These are phyloP conservation scores for Oligia latruncula DNA, from an alignment of 2,888 invertebrate genomes.

Conservation along the genomic window DNA sequence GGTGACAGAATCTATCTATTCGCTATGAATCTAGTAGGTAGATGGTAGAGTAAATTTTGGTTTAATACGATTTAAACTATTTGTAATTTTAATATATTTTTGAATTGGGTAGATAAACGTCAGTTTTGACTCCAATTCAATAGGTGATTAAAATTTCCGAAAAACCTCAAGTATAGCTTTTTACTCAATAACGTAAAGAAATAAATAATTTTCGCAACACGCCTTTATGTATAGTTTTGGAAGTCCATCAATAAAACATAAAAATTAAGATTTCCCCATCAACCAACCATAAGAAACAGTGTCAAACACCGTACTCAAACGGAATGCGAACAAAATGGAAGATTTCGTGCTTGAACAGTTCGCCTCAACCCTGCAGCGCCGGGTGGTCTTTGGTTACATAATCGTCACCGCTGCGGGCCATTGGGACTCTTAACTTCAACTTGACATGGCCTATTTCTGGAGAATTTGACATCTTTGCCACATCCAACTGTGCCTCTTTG, in stretches of 20 bases:
- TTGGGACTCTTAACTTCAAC: conserved; percentile 85
- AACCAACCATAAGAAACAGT: conserved; percentile 42
- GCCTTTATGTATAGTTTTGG: neutral
- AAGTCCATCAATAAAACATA: conserved; percentile 17
- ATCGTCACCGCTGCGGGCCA: conserved; percentile 84
- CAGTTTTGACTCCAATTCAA: neutral
- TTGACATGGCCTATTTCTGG: conserved; percentile 88
- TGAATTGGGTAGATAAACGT: neutral
- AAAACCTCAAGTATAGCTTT: neutral
- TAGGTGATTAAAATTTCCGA: neutral
- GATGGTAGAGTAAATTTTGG: neutral
- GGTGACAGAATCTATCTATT: conserved; percentile 17
- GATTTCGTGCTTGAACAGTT: conserved; percentile 41
- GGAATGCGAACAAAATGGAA: conserved; percentile 40
- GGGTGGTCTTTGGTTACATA: conserved; percentile 83
- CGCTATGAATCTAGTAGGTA: neutral
- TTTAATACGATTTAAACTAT: neutral
- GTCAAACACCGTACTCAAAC: conserved; percentile 48
- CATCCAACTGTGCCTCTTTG: conserved; percentile 72
- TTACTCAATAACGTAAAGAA: neutral
- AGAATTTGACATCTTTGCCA: conserved; percentile 83
- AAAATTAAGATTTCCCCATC: conserved; percentile 2
- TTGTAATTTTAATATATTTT: neutral
- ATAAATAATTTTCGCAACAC: neutral
- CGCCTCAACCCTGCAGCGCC: conserved; percentile 75